phyloP scores from a whole-genome alignment of 2,797 vertebrate species.

The Gobionotothen gibberifrons region DNA sequence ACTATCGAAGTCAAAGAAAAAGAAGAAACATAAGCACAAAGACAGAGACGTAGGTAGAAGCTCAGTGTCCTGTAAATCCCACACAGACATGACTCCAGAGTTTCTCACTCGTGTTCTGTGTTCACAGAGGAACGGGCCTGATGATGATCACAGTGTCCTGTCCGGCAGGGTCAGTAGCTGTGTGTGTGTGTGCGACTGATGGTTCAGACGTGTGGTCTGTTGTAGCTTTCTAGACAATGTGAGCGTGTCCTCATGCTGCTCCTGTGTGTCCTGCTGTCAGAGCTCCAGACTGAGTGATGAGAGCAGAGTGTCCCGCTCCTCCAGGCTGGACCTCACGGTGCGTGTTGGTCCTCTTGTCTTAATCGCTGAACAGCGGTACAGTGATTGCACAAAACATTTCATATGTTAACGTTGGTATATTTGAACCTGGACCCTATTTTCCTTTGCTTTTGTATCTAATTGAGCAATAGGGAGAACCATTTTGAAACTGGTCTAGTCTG shows the following conservation, averaged over 20 bases:
- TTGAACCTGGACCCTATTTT: no score
- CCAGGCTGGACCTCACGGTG: slow-evolving; percentile 68
- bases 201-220: neutral
- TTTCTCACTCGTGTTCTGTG: slow-evolving; percentile 51
- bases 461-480: no score
- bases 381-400: neutral
- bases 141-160: slow-evolving; percentile 84
- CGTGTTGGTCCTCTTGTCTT: slow-evolving; percentile 16
- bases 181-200: slow-evolving; percentile 26
- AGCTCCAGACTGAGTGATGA: slow-evolving; percentile 76
- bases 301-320: slow-evolving; percentile 62
- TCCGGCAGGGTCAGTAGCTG: slow-evolving; percentile 89
- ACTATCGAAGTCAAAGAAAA: slow-evolving; percentile 83
- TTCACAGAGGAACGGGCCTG: slow-evolving; percentile 88
- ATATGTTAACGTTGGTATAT: no score
- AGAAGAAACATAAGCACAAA: slow-evolving; percentile 81
- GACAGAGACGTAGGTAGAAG: slow-evolving; percentile 76
- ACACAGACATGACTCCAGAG: neutral
- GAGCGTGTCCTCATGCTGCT: slow-evolving; percentile 7
- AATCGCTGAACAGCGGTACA: neutral
- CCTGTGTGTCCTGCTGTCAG: slow-evolving; percentile 48
- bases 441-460: no score
- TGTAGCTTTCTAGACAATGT: neutral
- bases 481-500: no score
- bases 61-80: neutral